phyloP scores from a whole-genome alignment of 2,888 invertebrate species.

The Drosophila neotestacea region DNA sequence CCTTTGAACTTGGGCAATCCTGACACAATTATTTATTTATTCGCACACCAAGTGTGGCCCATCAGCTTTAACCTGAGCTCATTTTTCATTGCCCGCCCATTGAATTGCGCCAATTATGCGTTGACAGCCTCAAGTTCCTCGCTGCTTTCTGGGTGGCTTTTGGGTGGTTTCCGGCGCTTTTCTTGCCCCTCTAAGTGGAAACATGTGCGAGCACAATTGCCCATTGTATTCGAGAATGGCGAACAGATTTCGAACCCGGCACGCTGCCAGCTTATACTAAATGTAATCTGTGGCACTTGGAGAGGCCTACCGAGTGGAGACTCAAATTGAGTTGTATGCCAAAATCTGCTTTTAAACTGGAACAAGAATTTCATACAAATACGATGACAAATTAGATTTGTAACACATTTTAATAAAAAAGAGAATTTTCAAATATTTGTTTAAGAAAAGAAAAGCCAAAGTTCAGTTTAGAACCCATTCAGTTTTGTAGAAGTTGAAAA shows the following conservation, averaged over 20 bases:
- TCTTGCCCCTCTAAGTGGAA: conserved; percentile 34
- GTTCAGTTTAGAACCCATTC: background rate
- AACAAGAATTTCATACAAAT: conserved; percentile 16
- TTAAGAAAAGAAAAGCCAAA: background rate
- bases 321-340: conserved; percentile 44
- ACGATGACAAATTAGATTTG: background rate
- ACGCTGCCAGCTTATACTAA: conserved; percentile 41
- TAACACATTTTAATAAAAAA: no score
- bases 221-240: conserved; percentile 39
- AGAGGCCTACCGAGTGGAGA: conserved; percentile 17
- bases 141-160: background rate
- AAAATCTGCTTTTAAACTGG: conserved; percentile 21
- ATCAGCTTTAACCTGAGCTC: conserved; percentile 52
- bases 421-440: no score
- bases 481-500: no score
- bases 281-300: conserved; percentile 44
- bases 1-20: conserved; percentile 16
- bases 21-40: conserved; percentile 71
- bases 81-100: conserved; percentile 67
- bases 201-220: conserved; percentile 52
- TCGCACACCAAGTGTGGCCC: conserved; percentile 29
- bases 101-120: conserved; percentile 76
- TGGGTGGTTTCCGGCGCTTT: background rate
- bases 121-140: conserved; percentile 67
- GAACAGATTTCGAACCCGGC: conserved; percentile 41